These are phyloP conservation scores for Diorhabda sublineata DNA, from an alignment of 1,140 invertebrate genomes.

Conservation along the genomic window DNA sequence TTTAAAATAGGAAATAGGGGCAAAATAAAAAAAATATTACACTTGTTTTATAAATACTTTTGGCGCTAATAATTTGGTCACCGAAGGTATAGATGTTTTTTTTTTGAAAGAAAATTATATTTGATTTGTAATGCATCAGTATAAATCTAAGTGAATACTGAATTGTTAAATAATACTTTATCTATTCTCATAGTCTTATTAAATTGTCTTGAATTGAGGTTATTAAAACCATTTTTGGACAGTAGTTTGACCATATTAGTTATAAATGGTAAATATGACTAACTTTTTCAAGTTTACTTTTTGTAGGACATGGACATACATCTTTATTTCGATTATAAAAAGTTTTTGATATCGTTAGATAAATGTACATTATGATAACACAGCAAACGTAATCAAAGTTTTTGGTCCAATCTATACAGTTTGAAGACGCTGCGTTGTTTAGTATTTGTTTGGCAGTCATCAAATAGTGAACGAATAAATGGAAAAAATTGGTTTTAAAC, in stretches of 20 bases:
- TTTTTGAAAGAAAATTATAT: too few relatives aligned
- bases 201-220: conserved; percentile 14
- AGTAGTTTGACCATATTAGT: conserved; percentile 17
- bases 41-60: too few relatives aligned
- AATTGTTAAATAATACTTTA: too few relatives aligned
- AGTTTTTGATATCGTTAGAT: neutral
- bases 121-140: too few relatives aligned
- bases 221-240: conserved; percentile 10
- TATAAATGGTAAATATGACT: conserved; percentile 19
- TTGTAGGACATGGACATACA: conserved; percentile 18
- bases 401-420: neutral
- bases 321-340: neutral
- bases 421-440: neutral
- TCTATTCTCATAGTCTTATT: neutral
- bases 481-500: too few relatives aligned
- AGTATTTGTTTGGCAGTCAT: neutral
- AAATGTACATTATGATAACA: neutral
- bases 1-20: too few relatives aligned
- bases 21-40: too few relatives aligned
- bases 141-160: too few relatives aligned
- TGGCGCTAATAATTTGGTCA: too few relatives aligned
- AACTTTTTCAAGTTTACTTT: conserved; percentile 15
- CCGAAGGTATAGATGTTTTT: too few relatives aligned
- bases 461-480: too few relatives aligned
- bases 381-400: neutral